Conservation (phyloP, 2,888 invertebrate genomes). For the Polyploca ridens region DNA sequence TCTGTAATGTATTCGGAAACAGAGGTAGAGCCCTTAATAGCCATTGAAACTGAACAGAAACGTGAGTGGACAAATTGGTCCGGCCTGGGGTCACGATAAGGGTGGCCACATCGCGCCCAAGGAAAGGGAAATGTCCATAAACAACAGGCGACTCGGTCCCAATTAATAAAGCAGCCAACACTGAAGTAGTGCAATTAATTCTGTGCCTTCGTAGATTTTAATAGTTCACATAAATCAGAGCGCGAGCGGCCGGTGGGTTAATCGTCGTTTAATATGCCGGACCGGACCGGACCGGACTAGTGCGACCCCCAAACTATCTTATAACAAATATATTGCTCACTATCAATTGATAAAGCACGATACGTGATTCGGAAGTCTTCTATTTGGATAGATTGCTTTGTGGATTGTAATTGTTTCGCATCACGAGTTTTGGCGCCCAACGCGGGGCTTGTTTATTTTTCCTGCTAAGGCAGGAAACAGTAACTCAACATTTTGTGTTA, state of each 20-base stretch:
- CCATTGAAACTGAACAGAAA: slow-evolving; percentile 78
- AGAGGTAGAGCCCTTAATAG: slow-evolving; percentile 76
- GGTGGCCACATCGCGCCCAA: slow-evolving; percentile 48
- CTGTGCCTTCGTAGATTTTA: slow-evolving; percentile 83
- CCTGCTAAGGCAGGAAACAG: too few relatives aligned
- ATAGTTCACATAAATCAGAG: slow-evolving; percentile 83
- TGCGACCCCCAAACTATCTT: slow-evolving; percentile 43
- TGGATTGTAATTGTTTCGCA: slow-evolving; percentile 20
- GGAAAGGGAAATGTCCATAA: slow-evolving; percentile 78
- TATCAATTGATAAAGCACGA: slow-evolving; percentile 42
- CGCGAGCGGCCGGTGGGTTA: slow-evolving; percentile 76
- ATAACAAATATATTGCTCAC: slow-evolving; percentile 46
- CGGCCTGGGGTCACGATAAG: slow-evolving; percentile 77
- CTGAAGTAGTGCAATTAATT: slow-evolving; percentile 83
- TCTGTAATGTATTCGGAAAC: slow-evolving; percentile 47
- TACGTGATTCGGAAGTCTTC: slow-evolving; percentile 28
- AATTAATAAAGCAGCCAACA: slow-evolving; percentile 82
- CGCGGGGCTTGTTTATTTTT: slow-evolving; percentile 18
- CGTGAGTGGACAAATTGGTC: slow-evolving; percentile 81
- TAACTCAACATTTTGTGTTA: too few relatives aligned
- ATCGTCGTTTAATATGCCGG: slow-evolving; percentile 82
- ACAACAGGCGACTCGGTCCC: slow-evolving; percentile 81
- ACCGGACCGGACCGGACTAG: slow-evolving; percentile 59
- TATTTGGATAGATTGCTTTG: slow-evolving; percentile 8
- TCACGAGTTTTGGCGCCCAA: slow-evolving; percentile 30